phyloP scores from a whole-genome alignment of 2,888 invertebrate genomes.

The Marasmarcha lunaedactyla region DNA sequence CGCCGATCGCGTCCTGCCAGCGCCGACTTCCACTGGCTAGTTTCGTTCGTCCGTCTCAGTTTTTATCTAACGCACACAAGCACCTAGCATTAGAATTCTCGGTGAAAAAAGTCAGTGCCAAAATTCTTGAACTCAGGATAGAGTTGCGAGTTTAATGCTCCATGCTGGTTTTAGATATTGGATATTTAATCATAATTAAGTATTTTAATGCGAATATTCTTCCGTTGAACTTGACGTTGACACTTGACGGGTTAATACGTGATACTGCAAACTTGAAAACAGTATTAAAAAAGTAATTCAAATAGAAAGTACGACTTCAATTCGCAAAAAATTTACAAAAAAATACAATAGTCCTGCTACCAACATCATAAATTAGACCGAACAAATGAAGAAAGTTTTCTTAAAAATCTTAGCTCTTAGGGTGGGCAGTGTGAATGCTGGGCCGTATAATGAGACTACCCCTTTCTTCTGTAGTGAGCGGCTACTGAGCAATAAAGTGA shows the following conservation, averaged over 20 bases:
- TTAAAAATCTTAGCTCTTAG: slow-evolving; percentile 29
- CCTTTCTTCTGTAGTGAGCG: slow-evolving; percentile 36
- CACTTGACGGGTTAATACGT: no score
- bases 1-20: slow-evolving; percentile 59
- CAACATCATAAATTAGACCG: slow-evolving; percentile 35
- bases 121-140: no score
- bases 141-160: no score
- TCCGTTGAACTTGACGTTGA: no score
- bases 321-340: no score
- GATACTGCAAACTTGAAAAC: no score
- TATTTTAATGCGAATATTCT: no score
- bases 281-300: no score
- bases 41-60: slow-evolving; percentile 49
- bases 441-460: slow-evolving; percentile 26
- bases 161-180: no score
- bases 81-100: slow-evolving; percentile 2
- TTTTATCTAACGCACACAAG: slow-evolving; percentile 22
- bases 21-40: slow-evolving; percentile 45
- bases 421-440: slow-evolving; percentile 33
- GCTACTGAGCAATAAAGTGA: slow-evolving; percentile 56
- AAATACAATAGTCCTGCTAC: slow-evolving; percentile 21
- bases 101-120: background rate
- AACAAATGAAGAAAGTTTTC: slow-evolving; percentile 27
- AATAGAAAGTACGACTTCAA: no score
- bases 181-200: no score